Percentiles rank a stretch among this genome's conserved stretches.
These are phyloP conservation scores for Semicossyphus pulcher DNA, from an alignment of 2,113 vertebrate species.

Conservation along the genomic window DNA sequence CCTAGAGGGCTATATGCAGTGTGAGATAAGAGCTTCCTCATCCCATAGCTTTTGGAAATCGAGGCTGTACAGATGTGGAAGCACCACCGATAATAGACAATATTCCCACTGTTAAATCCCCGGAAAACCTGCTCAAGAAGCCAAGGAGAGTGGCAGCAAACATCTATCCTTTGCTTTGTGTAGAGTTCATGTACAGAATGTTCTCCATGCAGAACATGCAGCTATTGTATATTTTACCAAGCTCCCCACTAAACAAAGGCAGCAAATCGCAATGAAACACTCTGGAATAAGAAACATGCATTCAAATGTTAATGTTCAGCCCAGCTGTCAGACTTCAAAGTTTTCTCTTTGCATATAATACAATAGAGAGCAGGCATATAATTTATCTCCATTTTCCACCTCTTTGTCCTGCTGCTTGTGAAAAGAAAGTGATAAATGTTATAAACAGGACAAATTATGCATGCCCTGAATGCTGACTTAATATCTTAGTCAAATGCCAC, in stretches of 20 bases:
- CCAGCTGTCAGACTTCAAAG: conserved; percentile 69
- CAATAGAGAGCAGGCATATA: conserved; percentile 55
- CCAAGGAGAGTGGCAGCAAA: conserved; percentile 61
- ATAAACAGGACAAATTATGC: conserved; percentile 54
- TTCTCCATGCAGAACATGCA: conserved; percentile 66
- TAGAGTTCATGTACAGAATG: conserved; percentile 65
- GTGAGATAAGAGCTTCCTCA: conserved; percentile 72
- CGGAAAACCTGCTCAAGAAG: conserved; percentile 73
- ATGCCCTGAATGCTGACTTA: conserved; percentile 57
- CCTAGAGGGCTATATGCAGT: conserved; percentile 67
- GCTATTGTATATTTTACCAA: conserved; percentile 72
- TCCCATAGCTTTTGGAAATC: conserved; percentile 55
- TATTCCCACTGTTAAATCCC: conserved; percentile 76
- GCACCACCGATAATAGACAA: conserved; percentile 65
- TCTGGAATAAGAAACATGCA: conserved; percentile 58
- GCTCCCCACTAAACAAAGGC: conserved; percentile 69
- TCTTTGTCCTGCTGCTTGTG: conserved; percentile 45
- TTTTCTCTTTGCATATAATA: conserved; percentile 53
- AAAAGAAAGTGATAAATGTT: conserved; percentile 59
- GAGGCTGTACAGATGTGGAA: conserved; percentile 67
- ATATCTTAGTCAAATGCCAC: conserved; percentile 61
- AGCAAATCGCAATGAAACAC: conserved; percentile 56
- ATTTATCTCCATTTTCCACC: conserved; percentile 58
- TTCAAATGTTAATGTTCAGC: conserved; percentile 79
- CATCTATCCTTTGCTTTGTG: conserved; percentile 59